Percentiles rank a stretch among this genome's conserved stretches.
These are phyloP conservation scores for Mesoclemmys tuberculata DNA, from an alignment of 2,113 vertebrate species.

Conservation along the genomic window DNA sequence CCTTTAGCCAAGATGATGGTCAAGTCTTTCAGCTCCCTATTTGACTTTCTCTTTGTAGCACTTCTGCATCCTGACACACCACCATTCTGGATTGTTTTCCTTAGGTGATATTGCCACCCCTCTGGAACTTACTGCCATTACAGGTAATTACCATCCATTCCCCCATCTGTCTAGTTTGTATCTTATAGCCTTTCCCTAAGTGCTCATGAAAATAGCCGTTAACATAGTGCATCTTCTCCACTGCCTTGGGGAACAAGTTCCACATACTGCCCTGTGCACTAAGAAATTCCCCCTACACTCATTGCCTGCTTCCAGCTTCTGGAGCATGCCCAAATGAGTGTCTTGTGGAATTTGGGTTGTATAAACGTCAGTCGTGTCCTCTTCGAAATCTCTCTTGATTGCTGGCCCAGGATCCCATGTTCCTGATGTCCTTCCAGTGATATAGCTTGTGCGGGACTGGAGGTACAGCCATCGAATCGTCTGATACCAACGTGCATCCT, in stretches of 20 bases:
- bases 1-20: no score
- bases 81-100: no score
- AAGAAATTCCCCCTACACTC: neutral
- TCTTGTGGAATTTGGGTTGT: neutral
- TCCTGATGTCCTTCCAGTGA: neutral
- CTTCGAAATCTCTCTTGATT: neutral
- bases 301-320: neutral
- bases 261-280: neutral
- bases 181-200: neutral
- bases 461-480: neutral
- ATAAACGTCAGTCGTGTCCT: fast-evolving
- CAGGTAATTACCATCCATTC: neutral
- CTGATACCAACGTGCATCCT: neutral
- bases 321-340: conserved; percentile 24
- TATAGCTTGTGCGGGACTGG: neutral
- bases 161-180: neutral
- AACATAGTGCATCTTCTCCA: neutral
- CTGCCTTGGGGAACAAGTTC: neutral
- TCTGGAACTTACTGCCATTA: no score
- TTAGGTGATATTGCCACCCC: neutral
- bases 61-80: neutral
- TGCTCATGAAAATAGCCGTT: neutral
- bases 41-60: neutral
- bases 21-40: no score
- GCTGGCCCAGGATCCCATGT: neutral